phyloP scores from a whole-genome alignment of 2,888 invertebrate genomes.

The Hirudinaria manillensis region DNA sequence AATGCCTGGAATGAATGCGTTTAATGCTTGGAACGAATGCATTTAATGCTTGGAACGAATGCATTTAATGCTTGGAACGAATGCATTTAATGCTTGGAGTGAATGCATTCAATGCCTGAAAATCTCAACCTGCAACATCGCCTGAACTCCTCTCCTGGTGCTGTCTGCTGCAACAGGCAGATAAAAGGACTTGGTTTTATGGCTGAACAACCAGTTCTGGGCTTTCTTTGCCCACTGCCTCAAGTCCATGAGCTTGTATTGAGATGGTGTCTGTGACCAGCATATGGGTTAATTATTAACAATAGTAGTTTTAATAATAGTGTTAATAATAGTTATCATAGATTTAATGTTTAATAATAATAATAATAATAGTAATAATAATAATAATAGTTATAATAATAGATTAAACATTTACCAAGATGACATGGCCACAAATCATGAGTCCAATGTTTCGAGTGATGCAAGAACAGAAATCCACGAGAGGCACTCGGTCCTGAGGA shows the following conservation, averaged over 20 bases:
- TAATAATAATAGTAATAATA: not conserved
- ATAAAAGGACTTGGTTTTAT: slow-evolving; percentile 88
- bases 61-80: too few relatives aligned
- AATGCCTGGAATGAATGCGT: too few relatives aligned
- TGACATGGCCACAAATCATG: slow-evolving; percentile 80
- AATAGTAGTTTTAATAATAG: not conserved
- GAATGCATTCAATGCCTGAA: too few relatives aligned
- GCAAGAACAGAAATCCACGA: slow-evolving; percentile 81
- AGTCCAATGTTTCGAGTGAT: slow-evolving; percentile 85
- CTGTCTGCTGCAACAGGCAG: slow-evolving; percentile 55
- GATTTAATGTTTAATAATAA: not conserved
- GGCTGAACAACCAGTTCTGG: slow-evolving; percentile 70
- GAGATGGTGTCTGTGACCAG: slow-evolving; percentile 41
- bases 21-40: not conserved
- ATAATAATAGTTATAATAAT: too few relatives aligned
- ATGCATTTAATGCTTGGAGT: too few relatives aligned
- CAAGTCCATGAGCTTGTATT: slow-evolving; percentile 42
- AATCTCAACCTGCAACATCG: slow-evolving; percentile 77
- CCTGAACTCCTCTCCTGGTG: slow-evolving; percentile 64
- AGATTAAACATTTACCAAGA: slow-evolving; percentile 60
- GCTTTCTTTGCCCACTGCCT: slow-evolving; percentile 35
- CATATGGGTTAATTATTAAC: not conserved
- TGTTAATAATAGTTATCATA: too few relatives aligned
- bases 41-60: not conserved
- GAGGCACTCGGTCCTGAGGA: slow-evolving; percentile 75